Conservation (phyloP, 2,113 vertebrate species). For the Pardalotus punctatus region DNA sequence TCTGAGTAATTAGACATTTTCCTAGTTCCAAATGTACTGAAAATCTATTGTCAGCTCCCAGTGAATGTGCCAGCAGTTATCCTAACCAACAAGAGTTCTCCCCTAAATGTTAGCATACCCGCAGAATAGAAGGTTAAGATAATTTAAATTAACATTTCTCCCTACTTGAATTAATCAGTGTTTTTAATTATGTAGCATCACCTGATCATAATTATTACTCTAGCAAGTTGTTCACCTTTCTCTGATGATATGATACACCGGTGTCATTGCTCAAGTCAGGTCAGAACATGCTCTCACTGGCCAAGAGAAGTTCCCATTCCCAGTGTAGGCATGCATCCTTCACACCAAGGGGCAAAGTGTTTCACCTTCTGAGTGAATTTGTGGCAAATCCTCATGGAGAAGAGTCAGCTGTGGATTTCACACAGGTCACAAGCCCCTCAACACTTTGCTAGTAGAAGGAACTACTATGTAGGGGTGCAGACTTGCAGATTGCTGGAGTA, state of each 20-base stretch:
- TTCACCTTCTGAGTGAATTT: accelerated
- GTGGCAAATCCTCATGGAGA: neutral
- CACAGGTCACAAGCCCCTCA: neutral
- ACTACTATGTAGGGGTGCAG: accelerated
- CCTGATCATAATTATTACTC: neutral
- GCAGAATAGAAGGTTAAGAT: neutral
- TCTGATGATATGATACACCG: neutral
- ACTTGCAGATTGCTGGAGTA: neutral
- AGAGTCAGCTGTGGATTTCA: neutral
- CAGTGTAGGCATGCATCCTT: accelerated
- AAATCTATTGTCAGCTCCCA: neutral
- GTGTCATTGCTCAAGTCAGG: neutral
- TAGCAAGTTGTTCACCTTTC: neutral
- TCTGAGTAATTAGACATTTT: conserved; percentile 49
- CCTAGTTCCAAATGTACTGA: neutral
- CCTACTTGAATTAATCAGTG: neutral
- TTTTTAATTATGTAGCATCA: neutral
- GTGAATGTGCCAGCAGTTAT: neutral
- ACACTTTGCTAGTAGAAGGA: neutral
- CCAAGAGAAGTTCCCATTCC: neutral
- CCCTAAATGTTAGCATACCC: neutral
- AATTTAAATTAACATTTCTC: neutral
- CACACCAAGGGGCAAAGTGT: neutral
- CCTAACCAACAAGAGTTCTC: neutral
- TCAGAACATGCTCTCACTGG: neutral